Evolutionary conservation across 1,140 invertebrate genomes (phyloP).

Genomic region (Drosophila santomea): DNA sequence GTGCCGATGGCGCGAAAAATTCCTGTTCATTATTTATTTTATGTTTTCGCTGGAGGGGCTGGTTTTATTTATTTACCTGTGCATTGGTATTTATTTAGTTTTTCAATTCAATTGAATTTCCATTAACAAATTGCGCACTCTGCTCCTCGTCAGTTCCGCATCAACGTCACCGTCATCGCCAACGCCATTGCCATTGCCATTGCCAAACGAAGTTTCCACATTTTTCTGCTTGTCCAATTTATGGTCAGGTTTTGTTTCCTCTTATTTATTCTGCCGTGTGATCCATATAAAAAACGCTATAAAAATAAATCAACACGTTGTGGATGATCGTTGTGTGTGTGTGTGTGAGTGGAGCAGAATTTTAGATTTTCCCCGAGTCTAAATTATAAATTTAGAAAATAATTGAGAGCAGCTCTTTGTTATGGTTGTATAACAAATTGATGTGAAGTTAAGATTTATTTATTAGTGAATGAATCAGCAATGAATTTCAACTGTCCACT

Average conservation of each 20-base stretch:
- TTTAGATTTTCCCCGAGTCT: constrained; percentile 20
- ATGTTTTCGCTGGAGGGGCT: constrained; percentile 6
- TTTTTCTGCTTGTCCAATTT: constrained; percentile 44
- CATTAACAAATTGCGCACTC: constrained; percentile 76
- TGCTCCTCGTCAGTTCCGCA: constrained; percentile 38
- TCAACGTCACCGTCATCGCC: constrained; percentile 32
- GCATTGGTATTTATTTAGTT: constrained; percentile 68
- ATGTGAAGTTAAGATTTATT: constrained; percentile 1
- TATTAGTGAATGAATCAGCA: neutral
- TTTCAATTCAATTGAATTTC: constrained; percentile 78
- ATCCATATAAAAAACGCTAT: constrained; percentile 18
- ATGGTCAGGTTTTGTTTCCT: constrained; percentile 22
- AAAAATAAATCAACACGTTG: constrained; percentile 22
- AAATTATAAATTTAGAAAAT: constrained; percentile 33
- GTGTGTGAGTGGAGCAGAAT: constrained; percentile 4
- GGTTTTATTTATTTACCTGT: constrained; percentile 62
- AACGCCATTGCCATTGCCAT: constrained; percentile 10
- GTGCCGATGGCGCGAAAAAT: constrained; percentile 1
- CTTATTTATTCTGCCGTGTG: constrained; percentile 18
- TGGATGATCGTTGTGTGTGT: neutral
- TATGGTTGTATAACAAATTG: neutral
- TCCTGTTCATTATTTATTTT: constrained; percentile 60
- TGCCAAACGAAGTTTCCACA: constrained; percentile 26
- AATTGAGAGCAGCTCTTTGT: constrained; percentile 18
- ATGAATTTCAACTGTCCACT: too few species aligned